A percentile compares a stretch with the other conserved stretches of the same genome.
Evolutionary conservation across 2,888 invertebrate species (phyloP).

Genomic region (Leucophora obtusa): DNA sequence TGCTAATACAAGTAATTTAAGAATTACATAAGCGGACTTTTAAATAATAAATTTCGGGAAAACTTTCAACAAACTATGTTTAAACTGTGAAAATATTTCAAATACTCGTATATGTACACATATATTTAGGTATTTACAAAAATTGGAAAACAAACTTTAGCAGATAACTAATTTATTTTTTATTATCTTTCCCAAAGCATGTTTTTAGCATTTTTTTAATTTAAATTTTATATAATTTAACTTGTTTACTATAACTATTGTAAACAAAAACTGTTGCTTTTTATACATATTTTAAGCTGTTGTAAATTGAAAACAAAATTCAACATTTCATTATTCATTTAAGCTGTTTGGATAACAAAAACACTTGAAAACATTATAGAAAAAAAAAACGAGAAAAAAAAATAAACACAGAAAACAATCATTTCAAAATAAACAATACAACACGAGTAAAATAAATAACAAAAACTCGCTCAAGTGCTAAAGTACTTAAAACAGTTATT

Average conservation of each 20-base stretch:
- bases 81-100: no score
- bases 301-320: slow-evolving; percentile 18
- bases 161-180: no score
- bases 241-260: not conserved
- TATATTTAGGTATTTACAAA: not conserved
- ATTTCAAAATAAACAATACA: slow-evolving; percentile 56
- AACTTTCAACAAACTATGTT: no score
- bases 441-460: slow-evolving; percentile 29
- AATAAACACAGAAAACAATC: slow-evolving; percentile 48
- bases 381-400: slow-evolving; percentile 36
- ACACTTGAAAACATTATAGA: slow-evolving; percentile 56
- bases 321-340: slow-evolving; percentile 42
- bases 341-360: slow-evolving; percentile 53
- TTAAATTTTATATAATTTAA: not conserved
- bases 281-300: slow-evolving; percentile 15
- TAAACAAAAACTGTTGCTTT: slow-evolving; percentile 28
- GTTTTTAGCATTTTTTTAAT: not conserved
- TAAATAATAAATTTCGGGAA: not conserved
- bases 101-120: no score
- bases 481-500: slow-evolving; percentile 56
- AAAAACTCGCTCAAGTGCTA: slow-evolving; percentile 54
- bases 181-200: not conserved
- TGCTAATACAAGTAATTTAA: not conserved
- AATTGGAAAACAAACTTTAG: no score
- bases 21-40: not conserved